Conservation (phyloP, 2,888 invertebrate species). For the Dasypolia templi region DNA sequence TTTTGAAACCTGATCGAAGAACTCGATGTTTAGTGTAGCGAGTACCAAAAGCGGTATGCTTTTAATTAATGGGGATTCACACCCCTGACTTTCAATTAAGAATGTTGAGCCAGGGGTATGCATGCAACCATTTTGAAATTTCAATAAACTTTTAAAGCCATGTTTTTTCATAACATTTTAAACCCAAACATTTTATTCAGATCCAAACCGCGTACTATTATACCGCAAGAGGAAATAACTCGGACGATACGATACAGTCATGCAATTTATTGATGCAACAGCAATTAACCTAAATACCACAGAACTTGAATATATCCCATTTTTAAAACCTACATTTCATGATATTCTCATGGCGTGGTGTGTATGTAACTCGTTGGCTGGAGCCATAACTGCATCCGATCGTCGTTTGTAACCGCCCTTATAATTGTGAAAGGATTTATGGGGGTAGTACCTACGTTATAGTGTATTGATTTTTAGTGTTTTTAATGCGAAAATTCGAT, state of each 20-base stretch:
- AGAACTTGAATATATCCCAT: constrained; percentile 53
- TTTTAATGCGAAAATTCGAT: constrained; percentile 6
- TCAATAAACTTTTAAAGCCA: constrained; percentile 18
- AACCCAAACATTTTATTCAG: constrained; percentile 19
- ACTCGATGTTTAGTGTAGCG: background rate
- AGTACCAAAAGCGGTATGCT: background rate
- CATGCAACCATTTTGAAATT: constrained; percentile 2
- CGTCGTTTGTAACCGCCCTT: constrained; percentile 59
- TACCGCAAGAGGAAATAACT: constrained; percentile 53
- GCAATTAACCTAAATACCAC: constrained; percentile 64
- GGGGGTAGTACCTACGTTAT: constrained; percentile 17
- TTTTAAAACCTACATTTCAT: constrained; percentile 59
- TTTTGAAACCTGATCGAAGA: too few species aligned
- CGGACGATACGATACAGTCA: constrained; percentile 49
- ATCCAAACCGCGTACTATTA: constrained; percentile 27
- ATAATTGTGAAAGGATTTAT: constrained; percentile 65
- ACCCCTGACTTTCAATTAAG: background rate
- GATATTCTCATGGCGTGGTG: constrained; percentile 56
- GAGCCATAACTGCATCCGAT: constrained; percentile 64
- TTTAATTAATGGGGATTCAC: background rate
- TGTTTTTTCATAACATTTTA: constrained; percentile 20
- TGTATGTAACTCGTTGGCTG: constrained; percentile 47
- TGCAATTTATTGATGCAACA: constrained; percentile 58
- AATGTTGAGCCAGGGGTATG: constrained; percentile 4
- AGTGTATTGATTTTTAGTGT: background rate